Conservation (phyloP, 2,888 invertebrate genomes). For the Pachycephus smyrnensis region DNA sequence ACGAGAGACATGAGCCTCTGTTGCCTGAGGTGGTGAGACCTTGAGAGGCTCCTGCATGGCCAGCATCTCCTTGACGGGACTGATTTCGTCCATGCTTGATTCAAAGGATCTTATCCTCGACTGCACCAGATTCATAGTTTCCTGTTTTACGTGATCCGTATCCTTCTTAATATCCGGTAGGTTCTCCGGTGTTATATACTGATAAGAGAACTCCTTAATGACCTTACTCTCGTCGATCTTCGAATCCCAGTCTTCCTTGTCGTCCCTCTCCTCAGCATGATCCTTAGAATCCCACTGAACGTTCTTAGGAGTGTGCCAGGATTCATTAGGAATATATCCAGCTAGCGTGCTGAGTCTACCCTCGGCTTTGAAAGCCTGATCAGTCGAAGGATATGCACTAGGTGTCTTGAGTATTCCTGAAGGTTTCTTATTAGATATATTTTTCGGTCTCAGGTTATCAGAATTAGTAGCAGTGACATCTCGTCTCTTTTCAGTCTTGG, state of each 20-base stretch:
- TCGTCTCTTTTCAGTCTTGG: conserved; percentile 14
- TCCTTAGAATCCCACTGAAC: conserved; percentile 55
- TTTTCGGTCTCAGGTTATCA: conserved; percentile 19
- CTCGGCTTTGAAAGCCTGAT: conserved; percentile 34
- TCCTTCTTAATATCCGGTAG: conserved; percentile 42
- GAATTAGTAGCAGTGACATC: neutral
- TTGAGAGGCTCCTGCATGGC: conserved; percentile 66
- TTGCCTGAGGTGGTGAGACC: conserved; percentile 60
- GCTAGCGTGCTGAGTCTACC: conserved; percentile 34
- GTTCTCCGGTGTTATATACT: conserved; percentile 59
- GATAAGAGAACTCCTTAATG: conserved; percentile 65
- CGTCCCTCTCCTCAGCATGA: conserved; percentile 33
- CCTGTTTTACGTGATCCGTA: conserved; percentile 11
- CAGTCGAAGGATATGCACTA: conserved; percentile 40
- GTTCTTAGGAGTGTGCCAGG: conserved; percentile 50
- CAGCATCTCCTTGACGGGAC: conserved; percentile 47
- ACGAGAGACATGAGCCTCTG: conserved; percentile 64
- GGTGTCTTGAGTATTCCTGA: conserved; percentile 55
- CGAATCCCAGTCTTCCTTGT: conserved; percentile 56
- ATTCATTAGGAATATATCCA: conserved; percentile 44
- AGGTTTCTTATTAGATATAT: conserved; percentile 45
- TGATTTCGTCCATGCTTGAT: conserved; percentile 39
- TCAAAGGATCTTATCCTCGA: conserved; percentile 60
- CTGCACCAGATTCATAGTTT: conserved; percentile 51
- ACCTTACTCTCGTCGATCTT: conserved; percentile 61